phyloP scores from a whole-genome alignment of 2,888 invertebrate genomes.

The Sinelater perroti region DNA sequence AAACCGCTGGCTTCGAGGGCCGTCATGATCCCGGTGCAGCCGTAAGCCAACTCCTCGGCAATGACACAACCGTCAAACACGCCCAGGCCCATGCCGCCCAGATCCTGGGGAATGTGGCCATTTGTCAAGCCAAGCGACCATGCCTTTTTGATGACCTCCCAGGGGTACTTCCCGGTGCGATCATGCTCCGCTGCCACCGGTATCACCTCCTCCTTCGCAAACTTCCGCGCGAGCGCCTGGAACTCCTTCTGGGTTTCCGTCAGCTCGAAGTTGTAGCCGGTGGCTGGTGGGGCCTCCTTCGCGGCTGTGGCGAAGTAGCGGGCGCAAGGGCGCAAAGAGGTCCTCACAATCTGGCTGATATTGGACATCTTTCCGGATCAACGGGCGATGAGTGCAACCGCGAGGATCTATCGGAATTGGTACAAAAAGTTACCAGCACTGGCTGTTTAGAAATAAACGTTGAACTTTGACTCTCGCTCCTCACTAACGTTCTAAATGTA shows the following conservation, averaged over 20 bases:
- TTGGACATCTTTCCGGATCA: too few relatives aligned
- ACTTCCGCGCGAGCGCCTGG: constrained; percentile 86
- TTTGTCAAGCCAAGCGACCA: constrained; percentile 90
- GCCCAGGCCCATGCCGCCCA: constrained; percentile 79
- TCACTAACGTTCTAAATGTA: too few relatives aligned
- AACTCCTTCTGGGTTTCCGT: constrained; percentile 80
- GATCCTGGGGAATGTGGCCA: constrained; percentile 80
- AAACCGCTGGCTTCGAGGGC: constrained; percentile 87
- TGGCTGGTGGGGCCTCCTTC: not conserved
- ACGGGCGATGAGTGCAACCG: too few relatives aligned
- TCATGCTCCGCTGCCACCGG: constrained; percentile 91
- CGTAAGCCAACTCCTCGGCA: constrained; percentile 88
- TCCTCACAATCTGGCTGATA: constrained; percentile 4
- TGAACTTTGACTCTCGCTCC: too few relatives aligned
- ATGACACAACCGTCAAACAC: constrained; percentile 81
- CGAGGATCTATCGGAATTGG: too few relatives aligned
- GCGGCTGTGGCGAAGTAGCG: too few relatives aligned
- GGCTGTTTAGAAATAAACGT: too few relatives aligned
- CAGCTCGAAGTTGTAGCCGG: constrained; percentile 59
- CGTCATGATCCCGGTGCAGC: constrained; percentile 89
- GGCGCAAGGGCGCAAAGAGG: not conserved
- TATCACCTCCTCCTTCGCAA: constrained; percentile 90
- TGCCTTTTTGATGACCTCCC: constrained; percentile 94
- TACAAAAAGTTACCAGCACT: too few relatives aligned
- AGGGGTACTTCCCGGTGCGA: constrained; percentile 91